These are phyloP conservation scores for Pavo muticus DNA, from an alignment of 2,113 vertebrate species.

Conservation along the genomic window DNA sequence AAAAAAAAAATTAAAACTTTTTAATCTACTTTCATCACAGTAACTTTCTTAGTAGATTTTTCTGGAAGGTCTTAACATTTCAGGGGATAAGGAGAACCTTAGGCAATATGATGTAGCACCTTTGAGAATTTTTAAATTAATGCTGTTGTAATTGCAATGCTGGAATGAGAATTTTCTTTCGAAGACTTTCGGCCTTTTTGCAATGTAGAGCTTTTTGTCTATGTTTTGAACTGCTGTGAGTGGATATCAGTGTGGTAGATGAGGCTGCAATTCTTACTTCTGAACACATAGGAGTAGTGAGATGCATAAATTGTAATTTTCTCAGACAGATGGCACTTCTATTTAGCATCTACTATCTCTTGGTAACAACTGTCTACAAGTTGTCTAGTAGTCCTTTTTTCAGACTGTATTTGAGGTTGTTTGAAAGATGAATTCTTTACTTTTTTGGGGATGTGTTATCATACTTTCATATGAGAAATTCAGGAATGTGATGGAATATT, in stretches of 20 bases:
- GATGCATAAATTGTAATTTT: not conserved
- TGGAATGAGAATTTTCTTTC: not conserved
- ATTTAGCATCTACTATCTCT: not conserved
- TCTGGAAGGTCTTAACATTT: not conserved
- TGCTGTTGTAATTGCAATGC: not conserved
- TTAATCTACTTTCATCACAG: not conserved
- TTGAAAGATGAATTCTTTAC: not conserved
- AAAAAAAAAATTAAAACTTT: too few relatives aligned
- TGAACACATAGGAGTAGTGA: not conserved
- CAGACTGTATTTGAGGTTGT: not conserved
- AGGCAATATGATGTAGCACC: not conserved
- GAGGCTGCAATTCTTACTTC: not conserved
- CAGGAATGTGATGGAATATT: not conserved
- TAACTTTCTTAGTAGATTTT: constrained; percentile 1
- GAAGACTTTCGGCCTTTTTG: not conserved
- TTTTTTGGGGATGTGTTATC: not conserved
- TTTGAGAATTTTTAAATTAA: not conserved
- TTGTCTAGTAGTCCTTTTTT: not conserved
- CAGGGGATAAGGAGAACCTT: not conserved
- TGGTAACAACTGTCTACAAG: not conserved
- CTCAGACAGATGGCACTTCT: not conserved
- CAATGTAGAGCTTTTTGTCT: not conserved
- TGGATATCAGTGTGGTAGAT: not conserved
- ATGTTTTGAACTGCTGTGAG: not conserved
- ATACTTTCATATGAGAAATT: not conserved